Evolutionary conservation across 2,888 invertebrate genomes (phyloP).

Genomic region (Drosophila sordidula): DNA sequence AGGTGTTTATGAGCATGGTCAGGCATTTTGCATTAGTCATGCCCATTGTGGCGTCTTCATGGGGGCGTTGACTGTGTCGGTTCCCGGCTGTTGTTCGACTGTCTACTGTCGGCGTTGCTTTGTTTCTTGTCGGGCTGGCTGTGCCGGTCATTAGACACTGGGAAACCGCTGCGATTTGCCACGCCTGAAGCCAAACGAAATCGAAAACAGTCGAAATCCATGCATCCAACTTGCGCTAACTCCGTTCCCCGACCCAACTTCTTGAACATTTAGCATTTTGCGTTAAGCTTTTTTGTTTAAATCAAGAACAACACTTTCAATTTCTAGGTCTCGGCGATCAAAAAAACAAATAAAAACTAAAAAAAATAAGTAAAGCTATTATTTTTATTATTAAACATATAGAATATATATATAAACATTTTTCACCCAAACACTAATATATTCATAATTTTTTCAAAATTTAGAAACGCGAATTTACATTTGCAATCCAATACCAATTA

Average conservation of each 20-base stretch:
- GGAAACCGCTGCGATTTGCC: conserved; percentile 51
- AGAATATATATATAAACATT: too few species aligned
- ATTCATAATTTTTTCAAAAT: too few species aligned
- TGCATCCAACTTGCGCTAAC: conserved; percentile 9
- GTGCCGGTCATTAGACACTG: conserved; percentile 68
- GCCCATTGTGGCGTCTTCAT: conserved; percentile 62
- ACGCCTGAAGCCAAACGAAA: conserved; percentile 50
- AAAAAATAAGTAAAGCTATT: too few species aligned
- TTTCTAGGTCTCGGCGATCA: too few species aligned
- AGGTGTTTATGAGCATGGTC: conserved; percentile 73
- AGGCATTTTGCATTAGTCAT: conserved; percentile 76
- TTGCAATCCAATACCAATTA: too few species aligned
- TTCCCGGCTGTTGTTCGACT: conserved; percentile 6
- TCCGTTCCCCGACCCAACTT: not conserved
- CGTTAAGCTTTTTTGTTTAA: too few species aligned
- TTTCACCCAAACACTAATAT: too few species aligned
- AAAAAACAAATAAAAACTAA: too few species aligned
- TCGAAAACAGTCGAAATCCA: conserved; percentile 41
- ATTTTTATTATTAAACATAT: too few species aligned
- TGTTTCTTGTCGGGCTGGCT: conserved; percentile 50
- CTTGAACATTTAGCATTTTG: not conserved
- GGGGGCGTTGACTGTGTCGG: conserved; percentile 65
- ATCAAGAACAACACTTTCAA: too few species aligned
- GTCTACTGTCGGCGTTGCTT: conserved; percentile 41
- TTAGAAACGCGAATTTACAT: too few species aligned